These are phyloP conservation scores for Taxidea taxus DNA, from an alignment of 2,113 vertebrate genomes.

Conservation along the genomic window DNA sequence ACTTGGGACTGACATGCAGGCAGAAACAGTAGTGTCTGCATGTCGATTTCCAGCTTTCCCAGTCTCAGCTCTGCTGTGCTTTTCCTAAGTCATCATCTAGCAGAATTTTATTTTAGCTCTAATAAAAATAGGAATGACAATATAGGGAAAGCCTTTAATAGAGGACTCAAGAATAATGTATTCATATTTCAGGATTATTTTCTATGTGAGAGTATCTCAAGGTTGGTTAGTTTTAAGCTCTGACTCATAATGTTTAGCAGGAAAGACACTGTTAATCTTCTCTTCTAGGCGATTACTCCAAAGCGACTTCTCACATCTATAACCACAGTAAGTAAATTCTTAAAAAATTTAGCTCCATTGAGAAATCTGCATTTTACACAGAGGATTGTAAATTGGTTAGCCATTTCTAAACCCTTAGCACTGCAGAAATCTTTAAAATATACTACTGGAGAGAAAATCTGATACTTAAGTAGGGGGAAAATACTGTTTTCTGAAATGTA, in stretches of 20 bases:
- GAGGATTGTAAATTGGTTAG: not conserved
- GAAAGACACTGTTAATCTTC: conserved; percentile 23
- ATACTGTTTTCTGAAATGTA: conserved; percentile 40
- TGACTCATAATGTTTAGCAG: not conserved
- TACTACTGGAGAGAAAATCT: not conserved
- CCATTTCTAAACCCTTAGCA: not conserved
- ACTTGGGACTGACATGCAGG: not conserved
- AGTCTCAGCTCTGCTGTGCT: not conserved
- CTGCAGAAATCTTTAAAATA: not conserved
- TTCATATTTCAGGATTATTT: conserved; percentile 27
- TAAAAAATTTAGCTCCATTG: not conserved
- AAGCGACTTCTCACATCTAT: conserved; percentile 95
- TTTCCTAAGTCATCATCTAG: not conserved
- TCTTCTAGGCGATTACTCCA: conserved; percentile 92
- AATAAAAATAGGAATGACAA: not conserved
- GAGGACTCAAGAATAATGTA: not conserved
- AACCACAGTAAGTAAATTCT: conserved; percentile 87
- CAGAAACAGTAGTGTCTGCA: not conserved
- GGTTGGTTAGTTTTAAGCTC: conserved; percentile 8
- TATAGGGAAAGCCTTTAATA: not conserved
- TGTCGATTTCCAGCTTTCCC: not conserved
- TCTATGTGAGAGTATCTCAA: not conserved
- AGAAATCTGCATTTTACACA: conserved; percentile 1
- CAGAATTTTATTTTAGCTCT: not conserved
- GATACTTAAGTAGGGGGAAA: not conserved